A percentile compares a stretch with the other conserved stretches of the same genome.
phyloP scores from a whole-genome alignment of 1,140 invertebrate genomes.

The Sitophilus oryzae region DNA sequence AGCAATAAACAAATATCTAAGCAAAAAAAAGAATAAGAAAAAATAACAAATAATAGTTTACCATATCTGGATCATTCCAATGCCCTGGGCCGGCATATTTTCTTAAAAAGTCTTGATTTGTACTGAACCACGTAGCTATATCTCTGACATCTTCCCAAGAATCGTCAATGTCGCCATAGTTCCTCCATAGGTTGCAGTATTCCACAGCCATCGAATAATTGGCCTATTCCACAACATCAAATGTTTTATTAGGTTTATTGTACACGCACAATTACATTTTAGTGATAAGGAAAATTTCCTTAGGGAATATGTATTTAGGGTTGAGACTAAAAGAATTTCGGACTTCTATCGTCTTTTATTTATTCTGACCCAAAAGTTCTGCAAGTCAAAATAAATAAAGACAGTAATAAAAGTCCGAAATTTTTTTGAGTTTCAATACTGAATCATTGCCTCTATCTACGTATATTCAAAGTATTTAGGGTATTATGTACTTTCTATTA shows the following conservation, averaged over 20 bases:
- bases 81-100: slow-evolving; percentile 72
- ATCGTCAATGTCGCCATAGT: slow-evolving; percentile 79
- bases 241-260: not conserved
- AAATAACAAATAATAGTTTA: slow-evolving; percentile 36
- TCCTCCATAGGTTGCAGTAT: slow-evolving; percentile 81
- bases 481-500: too few relatives aligned
- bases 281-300: not conserved
- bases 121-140: slow-evolving; percentile 73
- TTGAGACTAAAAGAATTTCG: too few relatives aligned
- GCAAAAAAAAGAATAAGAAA: not conserved
- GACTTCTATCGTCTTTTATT: too few relatives aligned
- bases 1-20: too few relatives aligned
- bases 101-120: slow-evolving; percentile 64
- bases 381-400: slow-evolving; percentile 4
- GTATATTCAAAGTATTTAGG: too few relatives aligned
- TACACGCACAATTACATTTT: not conserved
- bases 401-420: not conserved
- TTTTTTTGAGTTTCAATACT: too few relatives aligned
- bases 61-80: slow-evolving; percentile 91
- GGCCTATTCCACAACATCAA: slow-evolving; percentile 47
- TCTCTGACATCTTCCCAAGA: slow-evolving; percentile 63
- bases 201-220: slow-evolving; percentile 63
- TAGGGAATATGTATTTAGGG: too few relatives aligned
- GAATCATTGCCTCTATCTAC: too few relatives aligned
- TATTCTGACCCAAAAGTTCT: too few relatives aligned